Evolutionary conservation across 2,113 vertebrate species (phyloP), one percentile per base, ranked within the genome.

Genomic region (Meriones unguiculatus): DNA sequence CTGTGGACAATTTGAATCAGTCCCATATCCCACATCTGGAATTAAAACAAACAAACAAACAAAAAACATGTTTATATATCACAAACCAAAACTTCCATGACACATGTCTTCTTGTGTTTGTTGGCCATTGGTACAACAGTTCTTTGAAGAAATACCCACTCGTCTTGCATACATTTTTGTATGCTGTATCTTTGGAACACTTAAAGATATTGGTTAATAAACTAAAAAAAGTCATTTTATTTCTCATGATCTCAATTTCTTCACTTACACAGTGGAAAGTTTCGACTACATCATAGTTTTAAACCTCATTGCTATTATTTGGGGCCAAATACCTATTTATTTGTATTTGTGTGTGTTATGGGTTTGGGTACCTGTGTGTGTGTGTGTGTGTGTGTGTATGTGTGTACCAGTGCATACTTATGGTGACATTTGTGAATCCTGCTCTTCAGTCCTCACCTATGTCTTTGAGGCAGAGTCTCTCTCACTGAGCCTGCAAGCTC

Each of bases 111-210:
- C 52, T 28, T 32, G 12, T 46, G 35, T 32, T 86, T 73, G 20
- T 32, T 77, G 85, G 54, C n/a, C 57, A 59, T 12, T 62, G 57
- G 38, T 50, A 28, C 62, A 72, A 22, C 77, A 46, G 70, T 92
- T 89, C 72, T 96, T 80, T 57, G 86, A 52, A 93, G 80, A 95
- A 90, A 87, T 59, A n/a, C 77, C 38, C 80, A 11, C 82, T 84
- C 30, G 18, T 93, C 67, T 72, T 92, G 17, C 17, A 57, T 91
- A 69, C 6, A 4, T 62, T 76, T 67, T 77, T 76, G 8, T 15
- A 59, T 77, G 41, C 72, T 65, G 22, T 78, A 2, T 57, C 87
- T 87, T 76, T 82, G 62, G 82, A 91, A 78, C 20, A 15, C 41
- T 91, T 88, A 62, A 57, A 76, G 87, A 38, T 54, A 57, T 24